A percentile compares a stretch with the other conserved stretches of the same genome.
Evolutionary conservation across 2,797 vertebrate genomes (phyloP).

Genomic region (Trachurus trachurus): DNA sequence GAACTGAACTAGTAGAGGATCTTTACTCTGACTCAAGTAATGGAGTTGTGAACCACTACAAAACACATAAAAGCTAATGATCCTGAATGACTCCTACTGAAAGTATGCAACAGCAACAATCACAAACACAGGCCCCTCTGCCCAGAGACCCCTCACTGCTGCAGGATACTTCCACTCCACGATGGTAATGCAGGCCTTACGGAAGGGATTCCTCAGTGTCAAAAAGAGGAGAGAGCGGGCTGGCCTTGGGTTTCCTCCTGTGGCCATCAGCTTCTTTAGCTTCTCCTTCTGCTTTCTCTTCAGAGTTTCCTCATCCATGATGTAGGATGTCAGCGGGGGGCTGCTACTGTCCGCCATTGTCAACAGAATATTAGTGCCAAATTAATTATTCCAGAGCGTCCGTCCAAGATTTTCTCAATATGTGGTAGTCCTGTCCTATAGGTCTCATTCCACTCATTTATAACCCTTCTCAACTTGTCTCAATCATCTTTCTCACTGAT

Average conservation of each 20-base stretch:
- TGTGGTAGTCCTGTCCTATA: background rate
- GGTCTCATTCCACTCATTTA: background rate
- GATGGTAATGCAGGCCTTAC: conserved; percentile 92
- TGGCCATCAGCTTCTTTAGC: conserved; percentile 89
- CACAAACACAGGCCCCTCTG: background rate
- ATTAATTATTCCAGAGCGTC: conserved; percentile 4
- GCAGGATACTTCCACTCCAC: conserved; percentile 98
- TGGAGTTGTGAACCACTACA: background rate
- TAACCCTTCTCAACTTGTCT: background rate
- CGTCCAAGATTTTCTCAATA: background rate
- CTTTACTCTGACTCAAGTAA: too few species aligned
- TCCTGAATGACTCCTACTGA: background rate
- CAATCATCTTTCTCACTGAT: conserved; percentile 18
- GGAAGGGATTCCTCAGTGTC: conserved; percentile 90
- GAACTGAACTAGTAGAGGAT: too few species aligned
- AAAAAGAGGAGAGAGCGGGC: conserved; percentile 91
- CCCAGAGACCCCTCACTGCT: background rate
- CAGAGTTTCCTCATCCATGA: conserved; percentile 89
- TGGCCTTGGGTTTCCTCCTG: conserved; percentile 89
- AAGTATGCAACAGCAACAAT: background rate
- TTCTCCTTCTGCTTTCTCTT: conserved; percentile 90
- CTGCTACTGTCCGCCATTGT: conserved; percentile 86
- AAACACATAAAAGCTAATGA: background rate
- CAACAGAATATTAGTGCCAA: background rate
- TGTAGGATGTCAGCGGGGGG: conserved; percentile 74